Evolutionary conservation across 2,113 vertebrate species (phyloP).

Genomic region (Coturnix japonica): DNA sequence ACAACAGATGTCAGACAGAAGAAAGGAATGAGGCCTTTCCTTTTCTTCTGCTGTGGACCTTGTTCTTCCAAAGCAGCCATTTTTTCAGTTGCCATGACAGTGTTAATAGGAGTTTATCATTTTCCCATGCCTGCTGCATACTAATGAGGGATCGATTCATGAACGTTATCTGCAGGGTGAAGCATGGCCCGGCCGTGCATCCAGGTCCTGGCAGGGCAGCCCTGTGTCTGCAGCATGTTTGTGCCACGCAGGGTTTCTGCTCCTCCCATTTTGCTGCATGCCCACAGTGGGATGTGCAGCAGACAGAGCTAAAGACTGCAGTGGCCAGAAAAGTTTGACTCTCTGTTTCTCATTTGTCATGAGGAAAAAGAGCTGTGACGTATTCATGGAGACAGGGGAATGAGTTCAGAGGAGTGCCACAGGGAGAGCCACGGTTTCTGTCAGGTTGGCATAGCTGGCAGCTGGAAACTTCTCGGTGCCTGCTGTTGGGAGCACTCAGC

Average conservation of each 20-base stretch:
- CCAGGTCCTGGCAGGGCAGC: not conserved
- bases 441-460: not conserved
- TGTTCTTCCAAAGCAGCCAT: constrained; percentile 85
- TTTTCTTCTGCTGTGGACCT: constrained; percentile 85
- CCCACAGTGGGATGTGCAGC: not conserved
- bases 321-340: not conserved
- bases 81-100: constrained; percentile 92
- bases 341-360: not conserved
- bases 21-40: constrained; percentile 80
- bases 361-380: not conserved
- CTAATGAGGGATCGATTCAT: constrained; percentile 77
- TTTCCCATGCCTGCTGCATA: constrained; percentile 83
- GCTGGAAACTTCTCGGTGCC: not conserved
- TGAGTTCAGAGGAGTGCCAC: not conserved
- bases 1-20: constrained; percentile 93
- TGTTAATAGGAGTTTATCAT: constrained; percentile 88
- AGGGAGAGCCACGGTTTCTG: not conserved
- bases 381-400: constrained; percentile 16
- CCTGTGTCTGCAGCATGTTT: not conserved
- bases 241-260: not conserved
- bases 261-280: not conserved
- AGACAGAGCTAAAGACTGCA: not conserved
- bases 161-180: constrained; percentile 73
- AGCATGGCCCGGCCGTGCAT: constrained; percentile 40
- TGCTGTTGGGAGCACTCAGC: not conserved